Base-by-base conservation (phyloP, 2,888 invertebrate genomes). In the Sinhomidia bicolor region DNA sequence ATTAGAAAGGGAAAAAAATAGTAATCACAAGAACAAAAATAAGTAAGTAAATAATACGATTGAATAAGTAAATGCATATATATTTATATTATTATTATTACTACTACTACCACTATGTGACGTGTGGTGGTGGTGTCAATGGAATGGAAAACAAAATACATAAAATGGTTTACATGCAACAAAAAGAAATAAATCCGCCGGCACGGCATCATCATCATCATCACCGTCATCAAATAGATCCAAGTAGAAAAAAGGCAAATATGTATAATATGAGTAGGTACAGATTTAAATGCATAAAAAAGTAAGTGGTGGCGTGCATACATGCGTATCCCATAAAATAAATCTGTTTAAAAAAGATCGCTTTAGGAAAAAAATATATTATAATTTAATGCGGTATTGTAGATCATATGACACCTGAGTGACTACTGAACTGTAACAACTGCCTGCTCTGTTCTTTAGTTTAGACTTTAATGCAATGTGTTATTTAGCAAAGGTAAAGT, bases 341-440 rank as follows among this genome's bases (percentile, higher is more conserved):
- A 54, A 57, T n/a, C 51, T 23, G 57, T 57, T 57, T 57, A 20
- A 57, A 54, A 54, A 26, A 57, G 23, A 57, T 57, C 57, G n/a
- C 57, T 23, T 23, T 57, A 20, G 23, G 12, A 54, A 57, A 20
- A 57, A 26, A 54, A 57, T 7, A 57, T 7, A 57, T 10, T 1
- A 23, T 23, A 17, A 57, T 23, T 62, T 12, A 62, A 62, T 65
- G 65, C 32, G 32, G n/a, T 36, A 36, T 65, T 36, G 36, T 36
- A 36, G 4, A 36, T 36, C 51, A 51, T 57, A 57, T 17, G 32
- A 65, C 65, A 65, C 65, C 65, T 65, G 7, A 36, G 65, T 65
- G 65, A 32, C 65, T 65, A 65, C 65, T 32, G 65, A 32, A 65
- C 65, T 62, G 10, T 4, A 60, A 60, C 60, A 60, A 60, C 60